A percentile compares a stretch with the other conserved stretches of the same genome.
Conservation (phyloP, 2,888 invertebrate genomes). For the Papilio elwesi region DNA sequence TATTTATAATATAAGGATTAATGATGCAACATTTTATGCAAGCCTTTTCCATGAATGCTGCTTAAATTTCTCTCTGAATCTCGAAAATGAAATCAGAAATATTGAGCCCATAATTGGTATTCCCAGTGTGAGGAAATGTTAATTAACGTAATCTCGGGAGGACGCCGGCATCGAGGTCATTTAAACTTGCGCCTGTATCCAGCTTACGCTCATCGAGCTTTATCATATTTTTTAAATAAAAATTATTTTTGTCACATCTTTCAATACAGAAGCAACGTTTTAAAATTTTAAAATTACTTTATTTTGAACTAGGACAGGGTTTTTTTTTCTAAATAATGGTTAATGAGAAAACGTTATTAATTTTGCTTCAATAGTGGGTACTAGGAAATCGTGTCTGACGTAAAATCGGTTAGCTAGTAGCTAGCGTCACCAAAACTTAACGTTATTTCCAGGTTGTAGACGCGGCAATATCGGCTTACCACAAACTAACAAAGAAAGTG, state of each 20-base stretch:
- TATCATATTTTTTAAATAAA: conserved; percentile 28
- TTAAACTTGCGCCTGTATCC: conserved; percentile 30
- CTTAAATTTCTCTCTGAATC: too few relatives aligned
- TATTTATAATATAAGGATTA: too few relatives aligned
- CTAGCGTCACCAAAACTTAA: not conserved
- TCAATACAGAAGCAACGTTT: not conserved
- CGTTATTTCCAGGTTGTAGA: not conserved
- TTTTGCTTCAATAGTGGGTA: not conserved
- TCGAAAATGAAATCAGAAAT: too few relatives aligned
- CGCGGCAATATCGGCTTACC: too few relatives aligned
- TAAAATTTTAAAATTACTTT: conserved; percentile 12
- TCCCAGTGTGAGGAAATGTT: conserved; percentile 31
- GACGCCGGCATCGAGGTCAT: conserved; percentile 26
- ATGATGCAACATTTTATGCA: too few relatives aligned
- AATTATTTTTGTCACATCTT: not conserved
- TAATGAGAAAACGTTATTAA: conserved; percentile 6
- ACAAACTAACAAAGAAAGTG: not conserved
- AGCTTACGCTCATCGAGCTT: conserved; percentile 19
- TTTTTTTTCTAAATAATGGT: not conserved
- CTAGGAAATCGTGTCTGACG: not conserved
- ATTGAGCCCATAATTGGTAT: conserved; percentile 30
- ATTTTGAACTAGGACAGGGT: not conserved
- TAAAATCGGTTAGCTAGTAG: not conserved
- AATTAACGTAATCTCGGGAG: conserved; percentile 34
- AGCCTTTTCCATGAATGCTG: too few relatives aligned